phyloP scores from a whole-genome alignment of 2,888 invertebrate genomes.

The Ariolimax columbianus region DNA sequence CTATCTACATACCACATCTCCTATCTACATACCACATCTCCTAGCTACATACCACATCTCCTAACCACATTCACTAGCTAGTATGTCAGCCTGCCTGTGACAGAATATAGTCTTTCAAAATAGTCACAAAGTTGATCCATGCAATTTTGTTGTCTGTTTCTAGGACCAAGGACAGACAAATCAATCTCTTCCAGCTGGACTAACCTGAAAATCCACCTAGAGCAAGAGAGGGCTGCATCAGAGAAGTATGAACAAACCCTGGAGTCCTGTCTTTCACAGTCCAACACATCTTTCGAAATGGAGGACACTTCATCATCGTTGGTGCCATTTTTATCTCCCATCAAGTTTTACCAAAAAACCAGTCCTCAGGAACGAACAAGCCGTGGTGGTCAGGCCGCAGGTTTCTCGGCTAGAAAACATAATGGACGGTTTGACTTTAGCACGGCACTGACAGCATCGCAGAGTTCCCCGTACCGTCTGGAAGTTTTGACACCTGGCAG shows the following conservation, averaged over 20 bases:
- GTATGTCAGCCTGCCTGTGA: no score
- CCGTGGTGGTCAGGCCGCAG: no score
- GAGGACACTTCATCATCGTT: background rate
- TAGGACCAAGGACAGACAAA: background rate
- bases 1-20: no score
- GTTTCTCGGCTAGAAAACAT: background rate
- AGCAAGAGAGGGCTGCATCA: conserved; percentile 30
- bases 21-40: no score
- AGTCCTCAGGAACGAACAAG: background rate
- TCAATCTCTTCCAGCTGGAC: conserved; percentile 52
- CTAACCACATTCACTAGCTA: no score
- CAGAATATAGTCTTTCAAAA: no score
- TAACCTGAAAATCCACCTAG: conserved; percentile 25
- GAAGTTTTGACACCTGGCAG: background rate
- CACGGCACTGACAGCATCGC: background rate
- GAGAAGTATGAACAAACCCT: conserved; percentile 18
- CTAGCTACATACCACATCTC: no score
- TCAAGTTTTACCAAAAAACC: background rate
- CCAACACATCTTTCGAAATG: background rate
- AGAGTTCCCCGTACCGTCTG: background rate
- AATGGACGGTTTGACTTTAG: background rate
- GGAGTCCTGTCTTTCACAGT: background rate
- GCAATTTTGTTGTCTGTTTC: no score
- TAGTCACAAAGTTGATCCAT: no score
- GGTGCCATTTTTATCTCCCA: conserved; percentile 14